These are phyloP conservation scores for Planococcus citri DNA, from an alignment of 1,140 invertebrate genomes.

Conservation along the genomic window DNA sequence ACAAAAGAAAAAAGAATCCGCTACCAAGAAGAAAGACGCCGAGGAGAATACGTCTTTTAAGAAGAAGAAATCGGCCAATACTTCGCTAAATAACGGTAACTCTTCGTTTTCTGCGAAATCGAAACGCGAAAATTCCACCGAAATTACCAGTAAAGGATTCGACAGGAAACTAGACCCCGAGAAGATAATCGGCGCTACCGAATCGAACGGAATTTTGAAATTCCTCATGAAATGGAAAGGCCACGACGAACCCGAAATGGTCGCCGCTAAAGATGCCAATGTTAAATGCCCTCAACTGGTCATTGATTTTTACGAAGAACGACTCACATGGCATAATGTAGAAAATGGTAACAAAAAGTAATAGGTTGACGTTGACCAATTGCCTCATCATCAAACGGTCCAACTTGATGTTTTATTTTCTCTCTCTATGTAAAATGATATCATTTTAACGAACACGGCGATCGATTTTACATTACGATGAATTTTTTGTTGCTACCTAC, in stretches of 20 bases:
- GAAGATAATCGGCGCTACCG: slow-evolving; percentile 88
- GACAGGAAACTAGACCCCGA: slow-evolving; percentile 82
- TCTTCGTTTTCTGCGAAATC: too few species aligned
- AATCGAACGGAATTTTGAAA: slow-evolving; percentile 87
- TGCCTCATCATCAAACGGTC: too few species aligned
- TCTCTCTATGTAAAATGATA: too few species aligned
- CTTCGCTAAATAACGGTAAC: too few species aligned
- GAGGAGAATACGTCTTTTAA: slow-evolving; percentile 29
- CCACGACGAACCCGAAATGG: slow-evolving; percentile 79
- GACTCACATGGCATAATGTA: slow-evolving; percentile 63
- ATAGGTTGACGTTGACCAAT: too few species aligned
- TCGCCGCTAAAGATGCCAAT: slow-evolving; percentile 82
- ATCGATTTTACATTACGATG: too few species aligned
- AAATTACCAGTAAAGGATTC: slow-evolving; percentile 48
- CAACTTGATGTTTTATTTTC: too few species aligned
- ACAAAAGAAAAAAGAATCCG: slow-evolving; percentile 30
- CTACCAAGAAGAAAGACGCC: slow-evolving; percentile 32
- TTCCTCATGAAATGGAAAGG: slow-evolving; percentile 82
- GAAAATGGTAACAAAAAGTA: background rate
- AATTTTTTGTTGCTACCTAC: too few species aligned
- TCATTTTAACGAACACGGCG: too few species aligned
- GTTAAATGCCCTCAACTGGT: slow-evolving; percentile 87
- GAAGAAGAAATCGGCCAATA: slow-evolving; percentile 27
- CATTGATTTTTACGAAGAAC: slow-evolving; percentile 89
- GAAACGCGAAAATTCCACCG: background rate